These are phyloP conservation scores for Cinclus cinclus DNA, from an alignment of 2,113 vertebrate genomes.

Conservation along the genomic window DNA sequence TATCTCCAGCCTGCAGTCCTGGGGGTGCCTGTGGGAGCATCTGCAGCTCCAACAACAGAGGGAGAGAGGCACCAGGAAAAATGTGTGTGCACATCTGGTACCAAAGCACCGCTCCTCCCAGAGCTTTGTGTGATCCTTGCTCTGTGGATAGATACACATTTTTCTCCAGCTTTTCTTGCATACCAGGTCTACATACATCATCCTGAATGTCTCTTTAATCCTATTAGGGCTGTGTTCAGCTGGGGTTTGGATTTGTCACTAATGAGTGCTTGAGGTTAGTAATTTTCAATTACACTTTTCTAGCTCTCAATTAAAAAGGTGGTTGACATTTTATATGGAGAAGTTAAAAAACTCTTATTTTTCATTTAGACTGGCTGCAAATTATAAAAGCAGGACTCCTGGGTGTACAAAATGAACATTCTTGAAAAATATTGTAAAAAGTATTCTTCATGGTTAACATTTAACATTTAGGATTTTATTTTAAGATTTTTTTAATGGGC, in stretches of 20 bases:
- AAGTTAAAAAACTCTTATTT: constrained; percentile 21
- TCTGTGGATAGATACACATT: neutral
- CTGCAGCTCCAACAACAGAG: neutral
- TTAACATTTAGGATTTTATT: constrained; percentile 38
- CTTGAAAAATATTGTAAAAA: constrained; percentile 30
- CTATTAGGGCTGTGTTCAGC: constrained; percentile 46
- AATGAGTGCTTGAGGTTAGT: constrained; percentile 53
- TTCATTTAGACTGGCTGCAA: neutral
- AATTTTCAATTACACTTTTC: constrained; percentile 49
- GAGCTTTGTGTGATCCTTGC: neutral
- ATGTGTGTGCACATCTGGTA: accelerated
- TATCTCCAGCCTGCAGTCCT: neutral
- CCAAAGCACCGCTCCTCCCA: neutral
- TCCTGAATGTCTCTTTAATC: constrained; percentile 38
- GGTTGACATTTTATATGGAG: constrained; percentile 39
- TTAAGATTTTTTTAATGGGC: neutral
- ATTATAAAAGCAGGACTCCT: neutral
- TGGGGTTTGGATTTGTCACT: constrained; percentile 43
- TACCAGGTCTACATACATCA: constrained; percentile 39
- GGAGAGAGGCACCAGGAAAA: neutral
- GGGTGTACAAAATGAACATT: constrained; percentile 6
- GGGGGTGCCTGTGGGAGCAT: neutral
- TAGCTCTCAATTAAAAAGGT: constrained; percentile 53
- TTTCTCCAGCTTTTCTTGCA: constrained; percentile 14
- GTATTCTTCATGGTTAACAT: neutral